phyloP scores from a whole-genome alignment of 2,888 invertebrate genomes.

The Mythimna albipuncta region DNA sequence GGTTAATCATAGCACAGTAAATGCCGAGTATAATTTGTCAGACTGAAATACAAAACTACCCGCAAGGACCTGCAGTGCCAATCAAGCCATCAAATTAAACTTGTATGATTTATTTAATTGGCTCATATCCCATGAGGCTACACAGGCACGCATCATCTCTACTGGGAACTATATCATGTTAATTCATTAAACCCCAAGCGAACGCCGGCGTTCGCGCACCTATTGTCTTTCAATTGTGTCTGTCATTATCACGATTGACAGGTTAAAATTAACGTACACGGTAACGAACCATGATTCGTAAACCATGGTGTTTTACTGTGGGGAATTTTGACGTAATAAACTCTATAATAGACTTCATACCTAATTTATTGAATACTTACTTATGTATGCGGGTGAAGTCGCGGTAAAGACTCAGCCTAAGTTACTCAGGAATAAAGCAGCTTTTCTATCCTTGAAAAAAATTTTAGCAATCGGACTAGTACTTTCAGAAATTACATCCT shows the following conservation, averaged over 20 bases:
- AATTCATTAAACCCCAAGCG: too few relatives aligned
- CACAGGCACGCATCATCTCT: slow-evolving; percentile 16
- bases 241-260: too few relatives aligned
- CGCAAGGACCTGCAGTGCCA: slow-evolving; percentile 8
- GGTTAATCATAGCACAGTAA: too few relatives aligned
- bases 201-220: too few relatives aligned
- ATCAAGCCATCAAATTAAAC: slow-evolving; percentile 41
- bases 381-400: too few relatives aligned
- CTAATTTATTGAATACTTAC: too few relatives aligned
- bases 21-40: not conserved
- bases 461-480: too few relatives aligned
- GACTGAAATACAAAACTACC: slow-evolving; percentile 2
- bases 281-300: slow-evolving; percentile 5
- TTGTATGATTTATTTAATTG: slow-evolving; percentile 39
- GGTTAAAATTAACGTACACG: slow-evolving; percentile 16
- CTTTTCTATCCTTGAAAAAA: too few relatives aligned
- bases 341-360: not conserved
- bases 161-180: not conserved
- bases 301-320: not conserved
- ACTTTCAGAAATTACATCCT: too few relatives aligned
- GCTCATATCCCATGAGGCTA: slow-evolving; percentile 1
- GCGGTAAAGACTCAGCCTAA: too few relatives aligned
- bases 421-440: too few relatives aligned
- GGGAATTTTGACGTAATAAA: not conserved
- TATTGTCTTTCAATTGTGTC: too few relatives aligned